phyloP scores from a whole-genome alignment of 2,797 vertebrate genomes.

The Aselliscus stoliczkanus region DNA sequence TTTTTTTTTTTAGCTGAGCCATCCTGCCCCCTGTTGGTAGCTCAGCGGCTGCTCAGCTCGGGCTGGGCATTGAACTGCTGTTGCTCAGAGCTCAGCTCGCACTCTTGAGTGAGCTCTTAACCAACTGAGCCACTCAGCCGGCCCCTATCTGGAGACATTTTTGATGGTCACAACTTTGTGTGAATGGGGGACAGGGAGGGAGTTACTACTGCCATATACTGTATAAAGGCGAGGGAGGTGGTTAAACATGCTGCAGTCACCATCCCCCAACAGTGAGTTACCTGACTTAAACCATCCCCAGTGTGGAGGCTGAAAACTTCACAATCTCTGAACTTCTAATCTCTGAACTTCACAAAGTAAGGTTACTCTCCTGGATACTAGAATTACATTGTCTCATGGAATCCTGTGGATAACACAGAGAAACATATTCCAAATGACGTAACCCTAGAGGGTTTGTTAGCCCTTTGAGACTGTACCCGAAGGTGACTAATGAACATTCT shows the following conservation, averaged over 20 bases:
- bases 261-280: neutral
- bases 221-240: neutral
- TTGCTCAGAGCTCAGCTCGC: too few relatives aligned
- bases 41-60: too few relatives aligned
- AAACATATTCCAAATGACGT: neutral
- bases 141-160: neutral
- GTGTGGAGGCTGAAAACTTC: neutral
- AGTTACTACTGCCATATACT: neutral
- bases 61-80: too few relatives aligned
- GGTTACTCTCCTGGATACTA: neutral
- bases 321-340: too few relatives aligned
- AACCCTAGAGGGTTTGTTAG: neutral
- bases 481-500: neutral
- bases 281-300: neutral
- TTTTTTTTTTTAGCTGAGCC: too few relatives aligned
- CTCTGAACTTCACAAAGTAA: neutral
- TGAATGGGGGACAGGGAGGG: fast-evolving
- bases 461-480: neutral
- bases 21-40: too few relatives aligned
- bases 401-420: neutral
- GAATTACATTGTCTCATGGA: neutral
- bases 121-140: too few relatives aligned
- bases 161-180: neutral
- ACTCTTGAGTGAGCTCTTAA: too few relatives aligned
- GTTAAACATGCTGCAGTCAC: neutral